Conservation (phyloP, 2,888 invertebrate species). For the Thalpophila matura region DNA sequence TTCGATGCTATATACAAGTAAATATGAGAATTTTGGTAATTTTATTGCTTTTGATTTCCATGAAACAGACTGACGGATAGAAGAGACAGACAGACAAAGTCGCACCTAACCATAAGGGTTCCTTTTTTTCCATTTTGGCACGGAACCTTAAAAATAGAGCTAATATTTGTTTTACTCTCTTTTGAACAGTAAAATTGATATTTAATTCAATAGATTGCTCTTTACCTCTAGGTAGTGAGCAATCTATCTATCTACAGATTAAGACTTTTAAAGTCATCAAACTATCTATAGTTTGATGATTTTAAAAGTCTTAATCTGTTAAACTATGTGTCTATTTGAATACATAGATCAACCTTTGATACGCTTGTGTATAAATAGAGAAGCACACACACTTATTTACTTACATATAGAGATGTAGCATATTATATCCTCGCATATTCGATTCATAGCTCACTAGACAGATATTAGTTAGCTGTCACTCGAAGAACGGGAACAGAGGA, state of each 20-base stretch:
- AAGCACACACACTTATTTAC: conserved; percentile 12
- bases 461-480: conserved; percentile 64
- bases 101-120: too few species aligned
- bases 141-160: too few species aligned
- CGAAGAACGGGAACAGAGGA: conserved; percentile 44
- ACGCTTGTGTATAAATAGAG: conserved; percentile 16
- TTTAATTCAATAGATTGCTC: neutral
- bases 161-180: neutral
- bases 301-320: too few species aligned
- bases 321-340: too few species aligned
- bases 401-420: conserved; percentile 15
- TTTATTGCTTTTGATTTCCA: conserved; percentile 4
- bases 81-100: too few species aligned
- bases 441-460: conserved; percentile 57
- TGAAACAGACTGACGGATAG: neutral
- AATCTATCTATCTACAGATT: too few species aligned
- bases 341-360: too few species aligned
- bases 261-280: too few species aligned
- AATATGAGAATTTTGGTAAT: conserved; percentile 5
- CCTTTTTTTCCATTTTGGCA: too few species aligned
- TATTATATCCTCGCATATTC: conserved; percentile 48
- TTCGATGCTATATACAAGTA: neutral
- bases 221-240: too few species aligned
- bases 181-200: neutral
- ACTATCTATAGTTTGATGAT: too few species aligned